Evolutionary conservation across 2,113 vertebrate genomes (phyloP), one percentile per base, ranked within the genome.

Genomic region (Crotalus viridis): DNA sequence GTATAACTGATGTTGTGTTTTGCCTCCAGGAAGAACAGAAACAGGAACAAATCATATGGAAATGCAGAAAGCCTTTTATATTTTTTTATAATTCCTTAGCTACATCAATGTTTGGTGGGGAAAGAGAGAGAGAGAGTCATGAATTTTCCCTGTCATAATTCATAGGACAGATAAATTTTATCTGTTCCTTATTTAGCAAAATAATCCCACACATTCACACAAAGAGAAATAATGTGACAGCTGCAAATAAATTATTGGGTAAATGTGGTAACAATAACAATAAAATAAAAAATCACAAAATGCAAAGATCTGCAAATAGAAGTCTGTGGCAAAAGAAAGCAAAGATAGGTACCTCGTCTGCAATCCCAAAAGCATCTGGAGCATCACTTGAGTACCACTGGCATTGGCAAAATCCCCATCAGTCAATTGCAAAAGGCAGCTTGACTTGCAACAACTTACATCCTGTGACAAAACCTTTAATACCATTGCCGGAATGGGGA

Each of bases 31-130:
- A 96, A 96, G 95, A 96, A 93, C 39, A 91, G 21, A 95, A 92
- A 94, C 89, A 95, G 91, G 94, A 89, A 94, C 95, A 97, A 97
- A 97, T 97, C 96, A 95, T 64, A 95, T 94, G 94, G 93, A 95
- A 97, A 96, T 93, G 94, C 26, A 96, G 91, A 64, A 91, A 96
- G 89, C 93, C 52, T 95, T 97, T 96, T 96, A 97, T 6, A 3
- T 94, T 91, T 94, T 48, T 95, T 89, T 89, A 95, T 98, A 97
- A 97, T 97, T 97, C 89, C 91, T 87, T 89, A 51, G 56, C 46
- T 96, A 88, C 93, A 89, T 91, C 94, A 95, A 95, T 39, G 81
- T 89, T 94, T 64, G 94, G 93, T 92, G 61, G 24, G 94, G 94
- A 1, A 12, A 28, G 13, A 7, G n/a, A 74, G 93, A 55, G 28